Evolutionary conservation across 2,888 invertebrate species (phyloP), one percentile per base, ranked within the genome.

Genomic region (Dasysyrphus tricinctus): DNA sequence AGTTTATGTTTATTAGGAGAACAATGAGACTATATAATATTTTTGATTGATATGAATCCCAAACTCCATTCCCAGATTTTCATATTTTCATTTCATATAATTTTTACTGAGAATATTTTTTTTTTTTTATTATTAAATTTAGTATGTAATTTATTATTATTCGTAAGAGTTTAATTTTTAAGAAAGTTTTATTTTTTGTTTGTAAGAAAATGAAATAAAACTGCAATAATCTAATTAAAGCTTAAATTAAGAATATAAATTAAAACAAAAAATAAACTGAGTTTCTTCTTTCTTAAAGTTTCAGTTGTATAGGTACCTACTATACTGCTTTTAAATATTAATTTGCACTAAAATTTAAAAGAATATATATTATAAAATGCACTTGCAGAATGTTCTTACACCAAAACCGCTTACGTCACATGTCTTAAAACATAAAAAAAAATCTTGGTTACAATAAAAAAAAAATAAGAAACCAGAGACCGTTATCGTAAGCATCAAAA

Each of bases 51-150:
- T 54, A 54, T 77, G 56, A 77, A 85, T 81, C 85, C 80, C 49
- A 57, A 73, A 63, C 81, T 85, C 85, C 85, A 85, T 85, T 85
- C 85, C 85, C 85, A 80, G 56, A 76, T 77, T 77, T 54, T 78
- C 69, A 90, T 88, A 69, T 74, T 88, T 89, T 87, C 81, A 70
- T 67, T 87, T 70, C 67, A 32, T 49, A 37, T 67, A 57, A 77
- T 70, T 79, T 76, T 19, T 88, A 88, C 75, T 85, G 88, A 77
- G 37, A 61, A 72, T 54, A 80, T 72, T 70, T 75, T 69, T 54
- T 59, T n/a, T n/a, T 54, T 59, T 49, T 5, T 3, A 54, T n/a
- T 32, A 32, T 54, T 29, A 51, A 82, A 59, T 70, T 24, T 74
- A 69, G 73, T 73, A 42, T 54, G 59, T 81, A 80, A 44, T 44